These are phyloP conservation scores for Platichthys flesus DNA, from an alignment of 2,113 vertebrate species.

Conservation along the genomic window DNA sequence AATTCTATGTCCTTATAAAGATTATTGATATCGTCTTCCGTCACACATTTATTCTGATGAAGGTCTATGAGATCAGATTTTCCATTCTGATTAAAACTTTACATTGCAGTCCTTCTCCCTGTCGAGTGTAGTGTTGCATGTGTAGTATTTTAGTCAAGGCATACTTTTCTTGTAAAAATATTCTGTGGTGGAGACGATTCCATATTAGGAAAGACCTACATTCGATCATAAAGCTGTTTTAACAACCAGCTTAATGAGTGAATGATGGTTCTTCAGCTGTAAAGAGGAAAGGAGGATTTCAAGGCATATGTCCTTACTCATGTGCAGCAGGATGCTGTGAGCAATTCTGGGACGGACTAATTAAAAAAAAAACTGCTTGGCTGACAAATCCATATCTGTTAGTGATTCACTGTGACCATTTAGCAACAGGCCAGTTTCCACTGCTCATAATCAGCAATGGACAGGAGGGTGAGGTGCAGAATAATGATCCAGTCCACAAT, in stretches of 20 bases:
- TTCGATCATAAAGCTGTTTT: not conserved
- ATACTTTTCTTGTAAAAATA: too few species aligned
- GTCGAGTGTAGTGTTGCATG: too few species aligned
- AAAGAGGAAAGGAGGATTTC: not conserved
- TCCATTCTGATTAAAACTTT: too few species aligned
- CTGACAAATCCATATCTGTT: not conserved
- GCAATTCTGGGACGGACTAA: slow-evolving; percentile 4
- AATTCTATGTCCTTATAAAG: too few species aligned
- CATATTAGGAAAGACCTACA: too few species aligned
- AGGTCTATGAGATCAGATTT: too few species aligned
- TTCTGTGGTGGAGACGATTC: too few species aligned
- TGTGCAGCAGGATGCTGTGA: not conserved
- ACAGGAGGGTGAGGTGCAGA: not conserved
- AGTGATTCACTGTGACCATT: too few species aligned
- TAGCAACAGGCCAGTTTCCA: not conserved
- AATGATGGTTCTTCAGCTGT: not conserved
- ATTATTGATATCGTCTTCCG: too few species aligned
- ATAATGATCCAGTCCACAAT: slow-evolving; percentile 17
- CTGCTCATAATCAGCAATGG: slow-evolving; percentile 1
- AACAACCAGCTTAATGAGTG: not conserved
- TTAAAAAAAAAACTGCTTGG: not conserved
- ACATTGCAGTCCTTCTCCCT: not conserved
- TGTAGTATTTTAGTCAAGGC: too few species aligned
- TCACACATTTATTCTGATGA: too few species aligned
- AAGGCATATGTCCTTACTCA: not conserved